Conservation (phyloP, 2,113 vertebrate species). For the Gymnogyps californianus region DNA sequence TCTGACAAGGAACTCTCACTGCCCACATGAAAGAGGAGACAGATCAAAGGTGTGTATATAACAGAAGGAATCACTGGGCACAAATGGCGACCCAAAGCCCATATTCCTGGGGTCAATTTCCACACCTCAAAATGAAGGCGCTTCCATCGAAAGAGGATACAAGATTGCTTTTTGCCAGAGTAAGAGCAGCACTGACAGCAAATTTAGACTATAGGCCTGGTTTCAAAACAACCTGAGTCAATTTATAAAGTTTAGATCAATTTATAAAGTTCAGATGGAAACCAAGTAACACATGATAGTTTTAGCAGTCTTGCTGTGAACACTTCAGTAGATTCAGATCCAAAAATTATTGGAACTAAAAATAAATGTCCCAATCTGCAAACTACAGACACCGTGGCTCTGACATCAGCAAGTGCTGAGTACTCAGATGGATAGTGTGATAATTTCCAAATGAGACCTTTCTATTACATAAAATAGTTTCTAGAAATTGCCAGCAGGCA, state of each 20-base stretch:
- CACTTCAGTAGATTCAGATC: not conserved
- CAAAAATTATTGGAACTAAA: constrained; percentile 15
- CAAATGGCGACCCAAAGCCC: not conserved
- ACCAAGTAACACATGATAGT: not conserved
- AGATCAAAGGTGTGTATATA: not conserved
- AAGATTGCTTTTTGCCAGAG: not conserved
- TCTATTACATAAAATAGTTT: constrained; percentile 2
- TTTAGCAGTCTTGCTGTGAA: constrained; percentile 2
- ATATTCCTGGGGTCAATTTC: not conserved
- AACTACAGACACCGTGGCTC: not conserved
- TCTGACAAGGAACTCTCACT: not conserved
- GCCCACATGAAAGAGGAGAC: not conserved
- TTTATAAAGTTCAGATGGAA: constrained; percentile 4
- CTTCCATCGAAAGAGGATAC: not conserved
- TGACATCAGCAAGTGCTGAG: not conserved
- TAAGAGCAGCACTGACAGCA: not conserved
- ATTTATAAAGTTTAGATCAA: not conserved
- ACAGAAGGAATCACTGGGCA: not conserved
- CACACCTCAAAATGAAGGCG: not conserved
- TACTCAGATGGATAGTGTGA: not conserved
- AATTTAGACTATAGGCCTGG: not conserved
- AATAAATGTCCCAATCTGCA: constrained; percentile 29
- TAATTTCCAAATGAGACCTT: constrained; percentile 22
- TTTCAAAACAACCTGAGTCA: not conserved
- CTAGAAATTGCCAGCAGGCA: not conserved